Percentiles rank a stretch among this genome's conserved stretches.
Conservation (phyloP, 2,113 vertebrate species). For the Nycticryphes semicollaris region DNA sequence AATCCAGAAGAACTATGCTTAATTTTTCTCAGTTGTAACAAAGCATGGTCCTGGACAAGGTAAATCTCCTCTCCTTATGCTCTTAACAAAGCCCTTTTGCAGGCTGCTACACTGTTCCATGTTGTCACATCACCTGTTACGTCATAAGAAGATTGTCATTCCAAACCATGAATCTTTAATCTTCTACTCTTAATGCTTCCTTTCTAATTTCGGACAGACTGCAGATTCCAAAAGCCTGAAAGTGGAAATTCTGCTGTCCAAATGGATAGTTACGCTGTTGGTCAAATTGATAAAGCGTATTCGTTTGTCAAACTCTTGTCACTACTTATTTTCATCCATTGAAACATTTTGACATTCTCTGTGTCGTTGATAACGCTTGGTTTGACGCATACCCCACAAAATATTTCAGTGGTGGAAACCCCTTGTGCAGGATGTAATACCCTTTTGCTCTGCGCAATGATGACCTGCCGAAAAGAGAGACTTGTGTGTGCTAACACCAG, state of each 20-base stretch:
- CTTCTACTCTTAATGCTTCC: constrained; percentile 54
- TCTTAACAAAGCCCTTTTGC: neutral
- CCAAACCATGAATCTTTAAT: constrained; percentile 55
- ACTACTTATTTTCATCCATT: neutral
- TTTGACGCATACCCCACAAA: neutral
- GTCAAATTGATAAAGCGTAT: neutral
- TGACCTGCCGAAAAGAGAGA: neutral
- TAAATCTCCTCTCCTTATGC: neutral
- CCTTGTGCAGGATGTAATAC: neutral
- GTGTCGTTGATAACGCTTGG: neutral
- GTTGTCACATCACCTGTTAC: constrained; percentile 42
- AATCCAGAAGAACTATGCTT: neutral
- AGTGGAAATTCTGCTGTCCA: neutral
- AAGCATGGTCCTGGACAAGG: neutral
- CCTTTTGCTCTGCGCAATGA: neutral
- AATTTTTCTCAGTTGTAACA: neutral
- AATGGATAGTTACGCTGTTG: neutral
- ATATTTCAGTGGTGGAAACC: neutral
- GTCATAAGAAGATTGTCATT: constrained; percentile 66
- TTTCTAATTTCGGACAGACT: constrained; percentile 49
- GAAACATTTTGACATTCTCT: neutral
- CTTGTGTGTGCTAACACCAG: neutral
- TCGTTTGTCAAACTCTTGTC: neutral
- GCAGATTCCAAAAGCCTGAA: neutral
- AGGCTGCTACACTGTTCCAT: neutral